Conservation (phyloP, 2,113 vertebrate species). For the Dendrocopos noguchii region DNA sequence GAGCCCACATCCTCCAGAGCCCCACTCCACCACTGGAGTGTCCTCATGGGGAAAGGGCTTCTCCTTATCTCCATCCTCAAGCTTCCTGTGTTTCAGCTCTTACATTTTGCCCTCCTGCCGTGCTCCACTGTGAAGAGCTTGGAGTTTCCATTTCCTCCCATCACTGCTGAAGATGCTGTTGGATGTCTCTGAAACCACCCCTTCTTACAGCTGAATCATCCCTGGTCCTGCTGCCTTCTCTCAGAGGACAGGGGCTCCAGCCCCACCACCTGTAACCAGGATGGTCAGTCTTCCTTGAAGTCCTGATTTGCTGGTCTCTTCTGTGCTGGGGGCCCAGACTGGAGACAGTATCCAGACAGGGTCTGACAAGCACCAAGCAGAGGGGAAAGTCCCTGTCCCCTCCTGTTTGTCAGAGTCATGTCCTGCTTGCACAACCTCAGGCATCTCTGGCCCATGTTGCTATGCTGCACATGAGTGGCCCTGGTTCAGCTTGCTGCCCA, state of each 20-base stretch:
- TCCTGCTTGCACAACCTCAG: not conserved
- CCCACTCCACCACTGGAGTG: fast-evolving
- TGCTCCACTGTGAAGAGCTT: not conserved
- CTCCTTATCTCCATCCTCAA: not conserved
- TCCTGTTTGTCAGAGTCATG: not conserved
- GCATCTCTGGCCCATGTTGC: fast-evolving
- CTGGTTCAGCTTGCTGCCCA: not conserved
- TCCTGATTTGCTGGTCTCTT: not conserved
- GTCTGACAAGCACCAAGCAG: not conserved
- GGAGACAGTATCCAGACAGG: not conserved
- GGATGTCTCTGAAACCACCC: not conserved
- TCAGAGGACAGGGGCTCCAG: not conserved
- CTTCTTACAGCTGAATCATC: not conserved
- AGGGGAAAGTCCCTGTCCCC: not conserved
- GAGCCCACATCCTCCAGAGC: fast-evolving
- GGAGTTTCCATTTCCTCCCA: fast-evolving
- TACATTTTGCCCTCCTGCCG: not conserved
- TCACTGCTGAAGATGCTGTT: not conserved
- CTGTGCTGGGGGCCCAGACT: too few relatives aligned
- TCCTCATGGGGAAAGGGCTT: not conserved
- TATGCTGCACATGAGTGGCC: not conserved
- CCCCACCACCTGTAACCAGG: too few relatives aligned
- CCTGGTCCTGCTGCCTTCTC: not conserved
- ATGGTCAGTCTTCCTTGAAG: not conserved
- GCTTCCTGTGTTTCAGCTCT: not conserved